Evolutionary conservation across 1,140 invertebrate genomes (phyloP).

Genomic region (Gerris buenoi): DNA sequence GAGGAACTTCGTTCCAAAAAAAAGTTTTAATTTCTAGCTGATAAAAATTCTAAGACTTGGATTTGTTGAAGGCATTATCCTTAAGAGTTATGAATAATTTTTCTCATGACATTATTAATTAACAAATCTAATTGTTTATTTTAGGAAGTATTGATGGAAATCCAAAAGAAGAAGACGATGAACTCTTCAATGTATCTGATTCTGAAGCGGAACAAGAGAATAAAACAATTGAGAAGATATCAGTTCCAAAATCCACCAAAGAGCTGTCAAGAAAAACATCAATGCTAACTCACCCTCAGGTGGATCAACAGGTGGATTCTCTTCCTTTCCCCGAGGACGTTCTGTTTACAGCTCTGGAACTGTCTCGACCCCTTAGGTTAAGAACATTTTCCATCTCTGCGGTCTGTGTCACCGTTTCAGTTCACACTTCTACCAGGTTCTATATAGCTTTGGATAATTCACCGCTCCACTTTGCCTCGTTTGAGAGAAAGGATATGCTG

Average conservation of each 20-base stretch:
- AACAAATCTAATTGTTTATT: too few relatives aligned
- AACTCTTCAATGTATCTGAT: conserved; percentile 19
- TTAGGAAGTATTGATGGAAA: conserved; percentile 3
- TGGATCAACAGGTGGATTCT: neutral
- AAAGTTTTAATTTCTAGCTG: too few relatives aligned
- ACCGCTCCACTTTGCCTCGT: conserved; percentile 65
- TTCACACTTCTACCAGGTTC: conserved; percentile 53
- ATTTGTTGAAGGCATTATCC: too few relatives aligned
- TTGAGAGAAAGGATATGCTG: conserved; percentile 53
- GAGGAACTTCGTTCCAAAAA: too few relatives aligned
- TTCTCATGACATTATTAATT: too few relatives aligned
- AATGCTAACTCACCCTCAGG: neutral
- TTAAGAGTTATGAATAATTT: too few relatives aligned
- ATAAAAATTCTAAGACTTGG: too few relatives aligned
- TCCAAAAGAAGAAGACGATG: conserved; percentile 12
- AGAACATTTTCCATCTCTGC: conserved; percentile 48
- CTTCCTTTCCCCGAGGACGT: conserved; percentile 40
- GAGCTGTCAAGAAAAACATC: neutral
- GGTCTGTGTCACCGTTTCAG: conserved; percentile 48
- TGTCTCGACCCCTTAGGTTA: conserved; percentile 45
- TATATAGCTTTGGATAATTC: conserved; percentile 85
- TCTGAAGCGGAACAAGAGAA: conserved; percentile 9
- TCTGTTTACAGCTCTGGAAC: conserved; percentile 36
- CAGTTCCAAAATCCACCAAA: neutral
- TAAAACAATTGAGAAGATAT: neutral